Base-by-base conservation (phyloP, 2,888 invertebrate species). In the Protula sp. region DNA sequence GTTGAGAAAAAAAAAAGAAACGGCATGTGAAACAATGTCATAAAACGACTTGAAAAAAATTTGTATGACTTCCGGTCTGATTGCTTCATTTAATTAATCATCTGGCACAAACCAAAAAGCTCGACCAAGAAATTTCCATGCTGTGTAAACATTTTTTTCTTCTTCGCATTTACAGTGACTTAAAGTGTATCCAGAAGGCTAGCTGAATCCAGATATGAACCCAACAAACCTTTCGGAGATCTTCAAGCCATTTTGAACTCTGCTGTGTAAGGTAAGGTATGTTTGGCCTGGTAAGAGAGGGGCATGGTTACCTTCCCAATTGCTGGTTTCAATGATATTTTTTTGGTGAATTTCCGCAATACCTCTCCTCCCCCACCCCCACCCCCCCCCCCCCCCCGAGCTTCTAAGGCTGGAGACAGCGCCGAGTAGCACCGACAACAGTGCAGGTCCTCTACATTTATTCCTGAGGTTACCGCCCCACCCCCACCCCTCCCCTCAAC, bases 151-250 rank as follows among this genome's bases (percentile, higher is more conserved):
- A 9, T 19, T 38, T 38, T 9, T 19, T 14, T 19, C 9, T 38
- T 38, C 9, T 38, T 24, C 4, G 9, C 45, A 54, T 57, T 74
- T 73, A 47, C 66, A 91, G 92, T 72, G 98, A 98, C 1, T 85
- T 98, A 47, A 85, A 97, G 88, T 94, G 57, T 94, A 89, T 80
- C 90, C 93, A 2, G 90, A 90, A 71, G 93, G 95, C 14, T 97
- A 98, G 0, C 84, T 98, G 57, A 92, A 94, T 81, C 90, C 98
- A 74, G 93, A 94, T 77, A 86, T 86, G 74, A 85, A 87, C 63
- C 80, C 88, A 70, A 87, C 89, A 67, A 88, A 90, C 72, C 87
- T 94, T 85, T 92, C 93, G 19, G 95, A 95, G 80, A 94, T 98
- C 93, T 98, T 97, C 84, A 86, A 95, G 72, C 97, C 97, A 31